Evolutionary conservation across 2,888 invertebrate species (phyloP).

Genomic region (Malacosoma neustria): DNA sequence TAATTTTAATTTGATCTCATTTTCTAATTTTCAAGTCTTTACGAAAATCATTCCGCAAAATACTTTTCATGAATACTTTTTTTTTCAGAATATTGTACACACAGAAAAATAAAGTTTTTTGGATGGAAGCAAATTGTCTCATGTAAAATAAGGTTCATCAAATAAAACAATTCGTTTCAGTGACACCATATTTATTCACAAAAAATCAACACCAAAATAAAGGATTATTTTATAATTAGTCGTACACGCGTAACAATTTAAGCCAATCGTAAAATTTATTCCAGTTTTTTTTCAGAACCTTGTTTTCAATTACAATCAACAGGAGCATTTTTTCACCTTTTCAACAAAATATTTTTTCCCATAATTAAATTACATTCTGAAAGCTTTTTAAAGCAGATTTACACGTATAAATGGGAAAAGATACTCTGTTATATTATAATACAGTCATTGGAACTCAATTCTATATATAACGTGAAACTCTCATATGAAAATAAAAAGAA

Average conservation of each 20-base stretch:
- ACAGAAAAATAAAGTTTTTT: constrained; percentile 35
- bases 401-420: constrained; percentile 41
- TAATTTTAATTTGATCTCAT: too few species aligned
- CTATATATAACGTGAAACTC: constrained; percentile 64
- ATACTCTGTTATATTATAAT: constrained; percentile 62
- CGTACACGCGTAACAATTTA: constrained; percentile 67
- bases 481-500: constrained; percentile 67
- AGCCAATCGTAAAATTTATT: constrained; percentile 27
- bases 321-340: constrained; percentile 54
- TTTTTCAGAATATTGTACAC: constrained; percentile 58
- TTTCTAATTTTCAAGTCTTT: too few species aligned
- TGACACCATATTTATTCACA: constrained; percentile 70
- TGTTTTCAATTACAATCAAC: constrained; percentile 44
- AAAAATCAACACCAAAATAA: constrained; percentile 73
- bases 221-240: constrained; percentile 66
- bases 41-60: too few species aligned
- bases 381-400: too few species aligned
- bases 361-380: too few species aligned
- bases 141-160: neutral
- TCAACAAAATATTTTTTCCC: constrained; percentile 28
- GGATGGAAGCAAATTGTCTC: neutral
- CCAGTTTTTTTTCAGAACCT: constrained; percentile 28
- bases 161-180: constrained; percentile 34
- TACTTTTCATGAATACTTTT: too few species aligned
- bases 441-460: constrained; percentile 71